phyloP scores from a whole-genome alignment of 2,797 vertebrate species.

The Sparidentex hasta region DNA sequence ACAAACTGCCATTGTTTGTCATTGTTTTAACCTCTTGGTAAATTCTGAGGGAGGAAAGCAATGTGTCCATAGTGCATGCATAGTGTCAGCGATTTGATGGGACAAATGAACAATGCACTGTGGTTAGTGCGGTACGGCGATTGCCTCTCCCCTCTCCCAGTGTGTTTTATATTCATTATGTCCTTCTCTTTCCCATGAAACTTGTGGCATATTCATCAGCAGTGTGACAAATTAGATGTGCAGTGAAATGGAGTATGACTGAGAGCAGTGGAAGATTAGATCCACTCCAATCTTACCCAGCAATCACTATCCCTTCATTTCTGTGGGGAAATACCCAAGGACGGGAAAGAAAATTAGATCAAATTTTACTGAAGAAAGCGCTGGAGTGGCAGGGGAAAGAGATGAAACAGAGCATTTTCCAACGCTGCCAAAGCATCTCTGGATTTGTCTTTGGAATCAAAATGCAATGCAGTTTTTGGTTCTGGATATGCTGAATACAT shows the following conservation, averaged over 20 bases:
- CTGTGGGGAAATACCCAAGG: slow-evolving; percentile 84
- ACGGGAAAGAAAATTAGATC: slow-evolving; percentile 80
- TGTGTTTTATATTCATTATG: slow-evolving; percentile 82
- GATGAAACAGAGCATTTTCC: slow-evolving; percentile 70
- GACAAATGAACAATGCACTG: slow-evolving; percentile 77
- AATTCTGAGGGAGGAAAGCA: slow-evolving; percentile 60
- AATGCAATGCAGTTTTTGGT: slow-evolving; percentile 41
- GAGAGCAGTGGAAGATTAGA: slow-evolving; percentile 83
- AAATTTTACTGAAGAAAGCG: slow-evolving; percentile 78
- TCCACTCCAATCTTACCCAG: slow-evolving; percentile 82
- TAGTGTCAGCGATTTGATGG: slow-evolving; percentile 74
- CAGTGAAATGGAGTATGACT: slow-evolving; percentile 85
- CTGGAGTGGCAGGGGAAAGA: slow-evolving; percentile 69
- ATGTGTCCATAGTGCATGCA: slow-evolving; percentile 65
- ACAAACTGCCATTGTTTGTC: slow-evolving; percentile 61
- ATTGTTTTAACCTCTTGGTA: slow-evolving; percentile 68
- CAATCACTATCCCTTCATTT: slow-evolving; percentile 83
- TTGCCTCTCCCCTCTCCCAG: slow-evolving; percentile 72
- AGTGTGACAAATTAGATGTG: slow-evolving; percentile 87
- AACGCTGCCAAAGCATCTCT: slow-evolving; percentile 64
- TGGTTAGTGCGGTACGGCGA: slow-evolving; percentile 68
- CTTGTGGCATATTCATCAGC: slow-evolving; percentile 84
- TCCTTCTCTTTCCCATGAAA: slow-evolving; percentile 82
- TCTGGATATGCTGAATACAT: slow-evolving; percentile 39
- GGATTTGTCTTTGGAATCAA: slow-evolving; percentile 64